A percentile compares a stretch with the other conserved stretches of the same genome.
phyloP scores from a whole-genome alignment of 92 coral and sea anemone species.

The Porites lobata region DNA sequence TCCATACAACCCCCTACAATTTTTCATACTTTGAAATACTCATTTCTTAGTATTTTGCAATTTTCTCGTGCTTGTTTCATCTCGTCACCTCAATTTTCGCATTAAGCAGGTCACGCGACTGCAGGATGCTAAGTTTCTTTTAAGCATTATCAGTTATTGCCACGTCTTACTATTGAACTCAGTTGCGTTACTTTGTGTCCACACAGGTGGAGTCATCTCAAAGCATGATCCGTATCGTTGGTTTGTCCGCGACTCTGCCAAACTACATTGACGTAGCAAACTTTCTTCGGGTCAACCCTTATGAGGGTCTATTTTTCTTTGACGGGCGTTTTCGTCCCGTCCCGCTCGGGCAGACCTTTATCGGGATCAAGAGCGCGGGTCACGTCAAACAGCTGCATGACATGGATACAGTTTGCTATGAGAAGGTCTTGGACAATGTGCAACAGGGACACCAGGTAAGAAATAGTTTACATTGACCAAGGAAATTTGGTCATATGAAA shows the following conservation, averaged over 20 bases:
- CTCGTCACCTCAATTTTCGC: too few relatives aligned
- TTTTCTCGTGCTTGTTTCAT: too few relatives aligned
- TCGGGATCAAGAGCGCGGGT: conserved; percentile 88
- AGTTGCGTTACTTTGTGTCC: not conserved
- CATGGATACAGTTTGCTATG: conserved; percentile 96
- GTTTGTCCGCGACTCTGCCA: conserved; percentile 97
- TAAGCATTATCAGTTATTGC: too few relatives aligned
- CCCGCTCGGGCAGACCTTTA: conserved; percentile 95
- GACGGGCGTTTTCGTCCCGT: conserved; percentile 97
- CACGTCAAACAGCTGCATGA: conserved; percentile 85
- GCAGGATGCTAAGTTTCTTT: too few relatives aligned
- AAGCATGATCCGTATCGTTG: conserved; percentile 98
- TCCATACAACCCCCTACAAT: too few relatives aligned
- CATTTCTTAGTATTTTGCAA: too few relatives aligned
- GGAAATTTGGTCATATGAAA: conserved; percentile 53
- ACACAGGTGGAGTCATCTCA: conserved; percentile 11
- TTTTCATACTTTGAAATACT: too few relatives aligned
- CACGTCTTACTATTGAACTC: not conserved
- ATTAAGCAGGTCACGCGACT: too few relatives aligned
- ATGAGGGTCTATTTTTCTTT: conserved; percentile 94
- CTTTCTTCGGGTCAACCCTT: conserved; percentile 90
- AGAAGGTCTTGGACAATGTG: conserved; percentile 89
- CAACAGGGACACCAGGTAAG: conserved; percentile 96
- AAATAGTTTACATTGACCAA: not conserved
- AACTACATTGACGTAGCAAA: conserved; percentile 95